Base-by-base conservation (phyloP, 1,140 invertebrate genomes). In the Pristionchus pacificus region DNA sequence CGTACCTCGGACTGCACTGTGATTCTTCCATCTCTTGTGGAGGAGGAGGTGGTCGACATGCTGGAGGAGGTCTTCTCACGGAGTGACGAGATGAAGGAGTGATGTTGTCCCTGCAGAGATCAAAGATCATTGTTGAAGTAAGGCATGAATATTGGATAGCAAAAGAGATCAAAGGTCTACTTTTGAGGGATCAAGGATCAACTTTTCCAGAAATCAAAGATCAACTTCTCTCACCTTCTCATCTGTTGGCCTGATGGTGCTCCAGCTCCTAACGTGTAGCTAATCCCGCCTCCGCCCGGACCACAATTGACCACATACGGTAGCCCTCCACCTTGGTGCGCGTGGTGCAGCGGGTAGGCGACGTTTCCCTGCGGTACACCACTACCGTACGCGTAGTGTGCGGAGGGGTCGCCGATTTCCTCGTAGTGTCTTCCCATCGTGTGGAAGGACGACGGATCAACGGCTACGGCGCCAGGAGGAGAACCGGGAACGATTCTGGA, bases 1-100 rank as follows among this genome's bases (percentile, higher is more conserved):
- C 71, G 68, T 14, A 27, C 31, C 30, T 60, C 10, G 71, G 71
- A 68, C 31, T 55, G 19, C 15, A 66, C n/a, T n/a, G n/a, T n/a
- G n/a, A n/a, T n/a, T n/a, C n/a, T n/a, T 27, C 33, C 13, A 49
- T 13, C n/a, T 30, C 33, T 55, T 60, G 64, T 2, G 71, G 71
- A 24, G 67, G 65, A 49, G 69, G 71, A 24, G 71, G 71, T 58
- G 71, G 71, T 57, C 71, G 65, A 28, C 71, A 73, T 29, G 71
- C 68, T 15, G 71, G 71, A 49, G 71, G 71, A 38, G 71, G 71
- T 62, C 68, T 73, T 24, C 71, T 49, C 38, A 49, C 38, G 19
- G 38, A 49, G 38, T 49, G 38, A 6, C 38, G 6, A 49, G 38
- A 6, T 10, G 38, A 19, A 6, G 38, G 38, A 10, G 38, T 49